Percentiles rank a stretch among this genome's conserved stretches.
Evolutionary conservation across 2,113 vertebrate species (phyloP).

Genomic region (Thunnus thynnus): DNA sequence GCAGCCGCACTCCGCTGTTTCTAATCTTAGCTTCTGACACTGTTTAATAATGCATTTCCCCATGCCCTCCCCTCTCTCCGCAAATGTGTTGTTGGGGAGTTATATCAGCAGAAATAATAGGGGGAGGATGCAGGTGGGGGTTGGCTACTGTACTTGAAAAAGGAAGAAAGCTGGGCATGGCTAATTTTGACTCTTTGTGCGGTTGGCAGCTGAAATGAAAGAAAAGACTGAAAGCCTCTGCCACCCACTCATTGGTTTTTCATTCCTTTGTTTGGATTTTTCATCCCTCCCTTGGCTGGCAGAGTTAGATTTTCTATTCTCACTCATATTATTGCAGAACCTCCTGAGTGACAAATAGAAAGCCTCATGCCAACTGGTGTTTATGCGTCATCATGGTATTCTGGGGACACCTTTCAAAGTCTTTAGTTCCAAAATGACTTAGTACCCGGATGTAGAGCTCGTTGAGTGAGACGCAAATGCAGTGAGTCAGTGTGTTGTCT

Average conservation of each 20-base stretch:
- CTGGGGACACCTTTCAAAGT: slow-evolving; percentile 35
- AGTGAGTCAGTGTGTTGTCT: slow-evolving; percentile 41
- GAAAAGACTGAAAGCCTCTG: slow-evolving; percentile 24
- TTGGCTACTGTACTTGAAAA: slow-evolving; percentile 45
- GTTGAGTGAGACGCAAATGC: slow-evolving; percentile 1
- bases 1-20: slow-evolving; percentile 56
- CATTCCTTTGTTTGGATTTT: slow-evolving; percentile 45
- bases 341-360: slow-evolving; percentile 42
- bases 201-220: slow-evolving; percentile 43
- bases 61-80: slow-evolving; percentile 29
- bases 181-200: slow-evolving; percentile 23
- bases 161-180: slow-evolving; percentile 23
- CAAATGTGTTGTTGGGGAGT: slow-evolving; percentile 57
- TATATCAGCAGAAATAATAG: slow-evolving; percentile 60
- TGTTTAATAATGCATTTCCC: slow-evolving; percentile 83
- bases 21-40: slow-evolving; percentile 81
- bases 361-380: slow-evolving; percentile 20
- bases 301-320: slow-evolving; percentile 38
- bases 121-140: background rate
- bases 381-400: slow-evolving; percentile 56
- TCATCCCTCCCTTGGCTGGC: slow-evolving; percentile 7
- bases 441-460: background rate
- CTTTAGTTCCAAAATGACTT: background rate
- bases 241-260: slow-evolving; percentile 43
- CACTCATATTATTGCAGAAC: slow-evolving; percentile 11